A percentile compares a stretch with the other conserved stretches of the same genome.
Conservation (phyloP, 1,140 invertebrate species). For the Drosophila melanica region DNA sequence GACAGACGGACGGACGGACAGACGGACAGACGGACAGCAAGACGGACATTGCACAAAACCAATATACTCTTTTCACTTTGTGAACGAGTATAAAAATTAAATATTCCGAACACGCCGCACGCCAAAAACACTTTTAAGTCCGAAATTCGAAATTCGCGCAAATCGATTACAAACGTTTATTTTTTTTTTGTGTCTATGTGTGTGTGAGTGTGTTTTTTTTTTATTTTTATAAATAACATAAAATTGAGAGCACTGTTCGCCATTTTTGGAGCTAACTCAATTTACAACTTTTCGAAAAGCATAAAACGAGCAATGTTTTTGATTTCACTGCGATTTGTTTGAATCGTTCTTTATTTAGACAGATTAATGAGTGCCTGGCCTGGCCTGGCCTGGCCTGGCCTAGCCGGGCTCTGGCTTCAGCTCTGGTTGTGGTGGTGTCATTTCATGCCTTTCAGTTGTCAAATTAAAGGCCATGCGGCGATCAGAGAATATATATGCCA, state of each 20-base stretch:
- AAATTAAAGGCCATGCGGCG: slow-evolving; percentile 66
- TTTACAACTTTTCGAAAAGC: slow-evolving; percentile 73
- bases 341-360: slow-evolving; percentile 73
- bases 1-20: too few species aligned
- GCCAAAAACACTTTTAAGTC: slow-evolving; percentile 57
- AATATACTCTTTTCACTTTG: too few species aligned
- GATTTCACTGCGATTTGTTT: slow-evolving; percentile 26
- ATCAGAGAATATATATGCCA: slow-evolving; percentile 15
- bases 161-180: slow-evolving; percentile 40
- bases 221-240: slow-evolving; percentile 43
- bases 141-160: slow-evolving; percentile 47
- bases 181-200: neutral
- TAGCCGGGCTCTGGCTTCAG: slow-evolving; percentile 26
- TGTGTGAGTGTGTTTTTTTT: neutral
- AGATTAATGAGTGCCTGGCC: slow-evolving; percentile 68
- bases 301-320: slow-evolving; percentile 42
- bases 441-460: slow-evolving; percentile 77
- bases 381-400: slow-evolving; percentile 2
- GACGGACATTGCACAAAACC: too few species aligned
- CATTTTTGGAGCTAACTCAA: slow-evolving; percentile 69
- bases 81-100: too few species aligned
- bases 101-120: slow-evolving; percentile 68
- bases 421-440: too few species aligned
- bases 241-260: slow-evolving; percentile 72
- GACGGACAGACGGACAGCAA: too few species aligned